Evolutionary conservation across 2,888 invertebrate genomes (phyloP).

Genomic region (Torymus tubicola): DNA sequence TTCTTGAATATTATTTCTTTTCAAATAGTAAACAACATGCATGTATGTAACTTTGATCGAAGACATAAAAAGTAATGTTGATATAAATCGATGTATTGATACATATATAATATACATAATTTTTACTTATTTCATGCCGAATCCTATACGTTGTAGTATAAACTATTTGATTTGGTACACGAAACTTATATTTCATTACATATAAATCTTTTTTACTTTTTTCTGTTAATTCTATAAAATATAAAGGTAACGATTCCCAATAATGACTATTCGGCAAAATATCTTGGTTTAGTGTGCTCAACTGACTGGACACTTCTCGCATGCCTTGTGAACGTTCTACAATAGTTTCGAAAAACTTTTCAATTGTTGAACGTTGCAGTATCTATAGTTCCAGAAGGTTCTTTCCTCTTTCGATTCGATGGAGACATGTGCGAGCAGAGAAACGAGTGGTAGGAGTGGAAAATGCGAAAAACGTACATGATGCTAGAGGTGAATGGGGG

Average conservation of each 20-base stretch:
- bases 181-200: too few relatives aligned
- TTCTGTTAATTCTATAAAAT: background rate
- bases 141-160: too few relatives aligned
- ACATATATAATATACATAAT: too few relatives aligned
- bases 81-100: too few relatives aligned
- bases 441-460: background rate
- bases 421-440: background rate
- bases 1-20: too few relatives aligned
- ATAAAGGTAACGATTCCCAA: background rate
- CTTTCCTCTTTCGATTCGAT: background rate
- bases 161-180: too few relatives aligned
- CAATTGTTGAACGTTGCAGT: conserved; percentile 43
- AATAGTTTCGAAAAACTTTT: conserved; percentile 43
- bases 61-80: too few relatives aligned
- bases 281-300: background rate
- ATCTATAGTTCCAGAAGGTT: background rate
- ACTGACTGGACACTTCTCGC: conserved; percentile 9
- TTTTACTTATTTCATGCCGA: too few relatives aligned
- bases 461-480: conserved; percentile 27
- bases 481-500: background rate
- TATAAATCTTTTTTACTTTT: background rate
- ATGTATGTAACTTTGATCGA: too few relatives aligned
- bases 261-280: conserved; percentile 10
- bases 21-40: too few relatives aligned
- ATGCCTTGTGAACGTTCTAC: background rate